Evolutionary conservation across 2,113 vertebrate species (phyloP).

Genomic region (Ctenodactylus gundi): DNA sequence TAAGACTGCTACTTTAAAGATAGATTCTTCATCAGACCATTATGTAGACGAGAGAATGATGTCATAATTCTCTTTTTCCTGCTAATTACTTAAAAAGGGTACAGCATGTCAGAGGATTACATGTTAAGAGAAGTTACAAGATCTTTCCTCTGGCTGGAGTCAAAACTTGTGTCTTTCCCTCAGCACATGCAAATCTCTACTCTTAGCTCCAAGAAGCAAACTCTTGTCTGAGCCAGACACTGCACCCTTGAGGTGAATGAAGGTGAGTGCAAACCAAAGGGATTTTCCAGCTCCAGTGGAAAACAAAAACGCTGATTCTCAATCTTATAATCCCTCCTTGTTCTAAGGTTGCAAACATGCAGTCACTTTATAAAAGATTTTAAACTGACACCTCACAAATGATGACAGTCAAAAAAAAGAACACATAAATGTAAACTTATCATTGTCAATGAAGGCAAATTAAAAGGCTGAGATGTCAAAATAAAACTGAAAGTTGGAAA

Average conservation of each 20-base stretch:
- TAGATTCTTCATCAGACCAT: not conserved
- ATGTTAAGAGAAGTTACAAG: not conserved
- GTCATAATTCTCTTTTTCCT: not conserved
- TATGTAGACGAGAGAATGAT: not conserved
- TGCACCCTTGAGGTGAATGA: not conserved
- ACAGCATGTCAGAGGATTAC: not conserved
- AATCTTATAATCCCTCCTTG: not conserved
- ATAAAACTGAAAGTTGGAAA: not conserved
- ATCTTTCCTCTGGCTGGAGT: not conserved
- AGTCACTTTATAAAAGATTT: not conserved
- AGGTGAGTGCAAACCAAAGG: not conserved
- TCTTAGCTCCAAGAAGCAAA: not conserved
- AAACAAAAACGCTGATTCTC: not conserved
- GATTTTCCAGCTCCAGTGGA: not conserved
- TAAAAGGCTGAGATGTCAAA: not conserved
- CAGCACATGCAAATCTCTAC: not conserved
- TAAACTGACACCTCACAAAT: not conserved
- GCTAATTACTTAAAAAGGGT: not conserved
- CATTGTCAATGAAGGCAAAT: not conserved
- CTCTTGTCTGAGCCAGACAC: not conserved
- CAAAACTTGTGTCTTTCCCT: not conserved
- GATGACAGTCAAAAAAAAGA: not conserved
- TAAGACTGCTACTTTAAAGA: not conserved
- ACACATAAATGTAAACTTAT: not conserved
- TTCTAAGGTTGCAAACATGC: slow-evolving; percentile 1